A percentile compares a stretch with the other conserved stretches of the same genome.
phyloP scores from a whole-genome alignment of 2,888 invertebrate genomes.

The Hipparchia semele region DNA sequence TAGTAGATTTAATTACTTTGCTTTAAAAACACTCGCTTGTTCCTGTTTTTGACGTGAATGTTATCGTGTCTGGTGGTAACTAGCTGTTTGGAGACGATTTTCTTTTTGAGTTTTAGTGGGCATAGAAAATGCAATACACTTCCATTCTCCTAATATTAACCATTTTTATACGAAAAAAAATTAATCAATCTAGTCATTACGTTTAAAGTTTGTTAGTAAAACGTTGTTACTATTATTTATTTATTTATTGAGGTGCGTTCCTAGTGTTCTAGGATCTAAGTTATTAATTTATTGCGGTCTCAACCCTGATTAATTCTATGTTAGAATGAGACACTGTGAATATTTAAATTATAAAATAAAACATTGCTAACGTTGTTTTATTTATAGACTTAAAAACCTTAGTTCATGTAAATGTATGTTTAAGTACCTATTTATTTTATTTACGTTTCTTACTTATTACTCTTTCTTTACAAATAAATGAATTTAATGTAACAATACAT shows the following conservation, averaged over 20 bases:
- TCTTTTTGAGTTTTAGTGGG: slow-evolving; percentile 66
- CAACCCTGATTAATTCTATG: slow-evolving; percentile 63
- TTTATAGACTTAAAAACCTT: slow-evolving; percentile 8
- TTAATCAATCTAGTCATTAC: slow-evolving; percentile 76
- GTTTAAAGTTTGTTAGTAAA: slow-evolving; percentile 73
- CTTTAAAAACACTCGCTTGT: slow-evolving; percentile 69
- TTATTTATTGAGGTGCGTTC: slow-evolving; percentile 67
- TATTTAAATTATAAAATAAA: slow-evolving; percentile 41
- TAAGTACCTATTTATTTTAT: no score
- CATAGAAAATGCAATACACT: slow-evolving; percentile 68
- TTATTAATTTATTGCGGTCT: slow-evolving; percentile 59
- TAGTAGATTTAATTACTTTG: slow-evolving; percentile 60
- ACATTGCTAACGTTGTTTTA: slow-evolving; percentile 35
- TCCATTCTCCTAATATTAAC: slow-evolving; percentile 72
- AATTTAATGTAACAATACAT: no score
- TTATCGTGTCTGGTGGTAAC: slow-evolving; percentile 59
- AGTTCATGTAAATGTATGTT: no score
- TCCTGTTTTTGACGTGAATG: slow-evolving; percentile 70
- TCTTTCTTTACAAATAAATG: no score
- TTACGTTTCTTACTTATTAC: no score
- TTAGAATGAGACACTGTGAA: slow-evolving; percentile 61
- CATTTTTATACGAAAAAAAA: slow-evolving; percentile 66
- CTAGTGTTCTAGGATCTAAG: slow-evolving; percentile 69
- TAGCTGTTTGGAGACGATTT: slow-evolving; percentile 58
- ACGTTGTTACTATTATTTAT: slow-evolving; percentile 60